Evolutionary conservation across 2,113 vertebrate species (phyloP).

Genomic region (Scophthalmus maximus): DNA sequence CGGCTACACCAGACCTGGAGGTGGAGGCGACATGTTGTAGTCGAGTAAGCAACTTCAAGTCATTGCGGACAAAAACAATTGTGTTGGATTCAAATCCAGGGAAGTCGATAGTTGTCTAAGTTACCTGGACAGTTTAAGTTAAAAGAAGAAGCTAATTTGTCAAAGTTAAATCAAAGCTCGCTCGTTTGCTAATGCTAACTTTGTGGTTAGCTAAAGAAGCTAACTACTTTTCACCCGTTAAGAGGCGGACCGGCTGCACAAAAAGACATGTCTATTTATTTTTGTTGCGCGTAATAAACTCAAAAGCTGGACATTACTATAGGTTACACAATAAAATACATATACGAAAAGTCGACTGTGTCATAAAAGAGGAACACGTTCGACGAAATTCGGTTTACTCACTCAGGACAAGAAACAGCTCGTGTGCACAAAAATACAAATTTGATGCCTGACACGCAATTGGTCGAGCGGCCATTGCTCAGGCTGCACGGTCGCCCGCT

Average conservation of each 20-base stretch:
- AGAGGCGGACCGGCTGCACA: fast-evolving
- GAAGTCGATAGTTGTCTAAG: fast-evolving
- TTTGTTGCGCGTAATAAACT: too few relatives aligned
- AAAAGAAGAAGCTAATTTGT: neutral
- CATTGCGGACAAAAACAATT: neutral
- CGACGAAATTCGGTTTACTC: conserved; percentile 30
- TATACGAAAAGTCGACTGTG: neutral
- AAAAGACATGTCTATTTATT: too few relatives aligned
- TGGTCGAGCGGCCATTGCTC: conserved; percentile 42
- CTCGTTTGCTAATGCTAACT: neutral
- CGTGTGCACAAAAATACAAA: conserved; percentile 75
- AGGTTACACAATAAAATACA: neutral
- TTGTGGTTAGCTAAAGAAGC: conserved; percentile 6
- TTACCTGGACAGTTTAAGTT: neutral
- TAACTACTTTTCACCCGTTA: conserved; percentile 14
- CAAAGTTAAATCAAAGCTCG: neutral
- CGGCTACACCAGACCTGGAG: neutral
- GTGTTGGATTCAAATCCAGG: neutral
- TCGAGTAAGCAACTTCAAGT: neutral
- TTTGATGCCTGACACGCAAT: conserved; percentile 63
- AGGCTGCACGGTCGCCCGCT: neutral
- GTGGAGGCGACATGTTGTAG: neutral
- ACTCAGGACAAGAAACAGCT: conserved; percentile 28
- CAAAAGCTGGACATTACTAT: too few relatives aligned
- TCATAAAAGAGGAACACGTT: neutral